Evolutionary conservation across 2,113 vertebrate species (phyloP), one percentile per base, ranked within the genome.

Genomic region (Leptosomus discolor): DNA sequence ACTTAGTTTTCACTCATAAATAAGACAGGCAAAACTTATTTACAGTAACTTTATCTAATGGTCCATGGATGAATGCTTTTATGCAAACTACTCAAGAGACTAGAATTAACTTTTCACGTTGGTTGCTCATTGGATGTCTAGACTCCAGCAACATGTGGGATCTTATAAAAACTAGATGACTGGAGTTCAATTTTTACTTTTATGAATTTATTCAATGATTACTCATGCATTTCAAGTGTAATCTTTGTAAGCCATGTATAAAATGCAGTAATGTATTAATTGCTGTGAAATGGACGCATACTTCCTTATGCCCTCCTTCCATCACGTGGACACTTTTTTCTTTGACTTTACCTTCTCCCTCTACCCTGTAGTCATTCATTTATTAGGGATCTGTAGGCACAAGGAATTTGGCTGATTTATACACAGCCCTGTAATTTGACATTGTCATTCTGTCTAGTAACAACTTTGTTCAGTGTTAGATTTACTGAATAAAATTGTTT

Each of bases 81-180:
- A 98, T 98, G 98, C 98, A 98, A 98, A 98, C 95, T 86, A 96
- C 91, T 96, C 48, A 46, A 90, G 95, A 97, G 96, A 97, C 96
- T 97, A 97, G 97, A 98, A 98, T 98, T 98, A 98, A 96, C 97
- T 98, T 98, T 98, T 98, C 98, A 98, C 90, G 26, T 97, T 98
- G 97, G 96, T 90, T 98, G 98, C 98, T 97, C 98, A 98, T 97
- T 98, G 97, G 97, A 97, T 98, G 97, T 97, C 96, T 91, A 93
- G 86, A 83, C 88, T 94, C 50, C 68, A 86, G 96, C 95, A 98
- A 97, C 97, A 95, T 82, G 94, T 97, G 96, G 94, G 82, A 96
- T 97, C 95, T 98, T 98, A 96, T 54, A 92, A 95, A 97, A 96
- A 88, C 85, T 74, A 88, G 76, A 91, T 90, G 91, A 84, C 77